Conservation (phyloP, 2,888 invertebrate genomes). For the Drosophila tripunctata region DNA sequence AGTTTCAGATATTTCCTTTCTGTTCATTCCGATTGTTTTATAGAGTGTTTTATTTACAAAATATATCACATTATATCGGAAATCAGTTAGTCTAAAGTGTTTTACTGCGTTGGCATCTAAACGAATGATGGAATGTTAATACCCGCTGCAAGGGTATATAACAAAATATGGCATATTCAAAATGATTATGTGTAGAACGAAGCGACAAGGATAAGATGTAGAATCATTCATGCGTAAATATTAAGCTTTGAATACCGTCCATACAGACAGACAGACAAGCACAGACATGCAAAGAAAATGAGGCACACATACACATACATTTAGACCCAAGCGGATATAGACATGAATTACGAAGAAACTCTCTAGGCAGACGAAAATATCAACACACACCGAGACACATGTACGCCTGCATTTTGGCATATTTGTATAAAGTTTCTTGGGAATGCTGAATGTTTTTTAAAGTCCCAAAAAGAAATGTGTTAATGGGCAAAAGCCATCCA, state of each 20-base stretch:
- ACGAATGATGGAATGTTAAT: not conserved
- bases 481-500: slow-evolving; percentile 12
- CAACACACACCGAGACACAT: not conserved
- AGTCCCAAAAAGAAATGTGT: slow-evolving; percentile 3
- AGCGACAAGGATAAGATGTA: slow-evolving; percentile 50
- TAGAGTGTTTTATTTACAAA: no score
- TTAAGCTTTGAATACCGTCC: slow-evolving; percentile 83
- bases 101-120: no score
- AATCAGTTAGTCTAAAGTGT: no score
- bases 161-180: slow-evolving; percentile 30
- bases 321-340: not conserved
- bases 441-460: slow-evolving; percentile 23
- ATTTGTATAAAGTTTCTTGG: slow-evolving; percentile 22
- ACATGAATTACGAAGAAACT: slow-evolving; percentile 10
- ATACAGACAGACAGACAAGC: slow-evolving; percentile 69
- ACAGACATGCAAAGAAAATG: slow-evolving; percentile 13
- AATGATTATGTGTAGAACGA: slow-evolving; percentile 46
- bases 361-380: slow-evolving; percentile 15
- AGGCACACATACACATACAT: slow-evolving; percentile 1
- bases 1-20: no score
- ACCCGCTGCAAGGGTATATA: slow-evolving; percentile 23
- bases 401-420: slow-evolving; percentile 27
- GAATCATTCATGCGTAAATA: slow-evolving; percentile 58
- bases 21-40: no score
- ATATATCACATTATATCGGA: no score